Evolutionary conservation across 2,797 vertebrate species (phyloP).

Genomic region (Orientallactaga sibirica): DNA sequence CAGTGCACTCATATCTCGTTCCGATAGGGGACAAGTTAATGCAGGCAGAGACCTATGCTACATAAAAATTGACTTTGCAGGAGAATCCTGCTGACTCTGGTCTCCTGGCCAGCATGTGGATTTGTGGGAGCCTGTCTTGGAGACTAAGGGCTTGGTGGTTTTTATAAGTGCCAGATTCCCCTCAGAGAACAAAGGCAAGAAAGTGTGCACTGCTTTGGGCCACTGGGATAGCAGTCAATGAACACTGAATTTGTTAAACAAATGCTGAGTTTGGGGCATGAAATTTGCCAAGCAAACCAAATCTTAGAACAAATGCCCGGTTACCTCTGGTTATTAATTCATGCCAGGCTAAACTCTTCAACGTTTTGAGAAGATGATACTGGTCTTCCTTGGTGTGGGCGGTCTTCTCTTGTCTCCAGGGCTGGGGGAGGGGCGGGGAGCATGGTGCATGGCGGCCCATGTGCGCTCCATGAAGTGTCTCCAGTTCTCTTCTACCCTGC

Average conservation of each 20-base stretch:
- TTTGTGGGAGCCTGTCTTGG: background rate
- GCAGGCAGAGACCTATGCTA: background rate
- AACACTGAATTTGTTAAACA: background rate
- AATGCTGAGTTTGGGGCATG: background rate
- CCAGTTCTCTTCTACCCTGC: fast-evolving
- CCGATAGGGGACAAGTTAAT: background rate
- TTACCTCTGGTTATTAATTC: background rate
- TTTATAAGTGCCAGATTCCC: background rate
- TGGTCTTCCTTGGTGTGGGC: background rate
- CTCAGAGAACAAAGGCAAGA: background rate
- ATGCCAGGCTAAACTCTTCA: background rate
- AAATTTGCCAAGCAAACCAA: background rate
- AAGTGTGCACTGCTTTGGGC: background rate
- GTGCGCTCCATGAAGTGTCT: fast-evolving
- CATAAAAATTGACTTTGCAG: conserved; percentile 36
- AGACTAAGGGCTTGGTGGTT: background rate
- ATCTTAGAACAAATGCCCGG: background rate
- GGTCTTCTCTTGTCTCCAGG: background rate
- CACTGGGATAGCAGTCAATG: background rate
- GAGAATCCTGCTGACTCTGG: conserved; percentile 7
- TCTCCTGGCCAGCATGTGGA: background rate
- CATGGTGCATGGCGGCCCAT: fast-evolving
- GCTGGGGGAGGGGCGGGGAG: background rate
- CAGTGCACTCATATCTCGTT: background rate
- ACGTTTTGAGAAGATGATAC: background rate